Evolutionary conservation across 1,140 invertebrate genomes (phyloP), one percentile per base, ranked within the genome.

Genomic region (Drosophila varians): DNA sequence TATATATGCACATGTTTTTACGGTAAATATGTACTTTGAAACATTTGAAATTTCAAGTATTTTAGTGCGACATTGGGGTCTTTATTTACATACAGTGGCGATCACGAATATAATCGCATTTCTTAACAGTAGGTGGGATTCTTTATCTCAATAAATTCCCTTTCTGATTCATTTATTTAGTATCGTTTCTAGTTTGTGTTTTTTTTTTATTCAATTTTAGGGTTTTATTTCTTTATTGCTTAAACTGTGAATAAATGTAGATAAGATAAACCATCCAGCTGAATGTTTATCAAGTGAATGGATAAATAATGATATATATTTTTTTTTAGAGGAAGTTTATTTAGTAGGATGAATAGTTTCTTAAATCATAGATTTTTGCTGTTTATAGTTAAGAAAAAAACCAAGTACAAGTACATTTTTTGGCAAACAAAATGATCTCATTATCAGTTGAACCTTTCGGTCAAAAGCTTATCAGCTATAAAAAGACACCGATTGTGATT

Each of bases 381-480:
- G 3, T 9, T 31, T 11, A 31, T 9, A 11, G 28, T 31, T 3
- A n/a, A 31, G 28, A 31, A n/a, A n/a, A n/a, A n/a, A n/a, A n/a
- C n/a, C n/a, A n/a, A n/a, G n/a, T n/a, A 11, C 28, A 1, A 31
- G 9, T 31, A 31, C 28, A 31, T 31, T 31, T 31, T 52, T 71
- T 60, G 23, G 34, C 52, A 45, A 56, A 70, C 9, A 45, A 46
- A 26, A 21, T 19, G 38, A 25, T 65, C 34, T 26, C 31, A 31
- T 42, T 38, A 46, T 62, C 56, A 54, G 36, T 19, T 31, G 25
- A 72, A 26, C 34, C 53, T 31, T 34, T 9, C 47, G 45, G 34
- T 26, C 68, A 48, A 18, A 31, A 12, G 19, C 56, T 72, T 72
- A 72, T 72, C 69, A 54, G 55, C 25, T 34, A 69, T 56, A 47